Evolutionary conservation across 2,888 invertebrate species (phyloP), one percentile per base, ranked within the genome.

Genomic region (Eristalinus sepulchralis): DNA sequence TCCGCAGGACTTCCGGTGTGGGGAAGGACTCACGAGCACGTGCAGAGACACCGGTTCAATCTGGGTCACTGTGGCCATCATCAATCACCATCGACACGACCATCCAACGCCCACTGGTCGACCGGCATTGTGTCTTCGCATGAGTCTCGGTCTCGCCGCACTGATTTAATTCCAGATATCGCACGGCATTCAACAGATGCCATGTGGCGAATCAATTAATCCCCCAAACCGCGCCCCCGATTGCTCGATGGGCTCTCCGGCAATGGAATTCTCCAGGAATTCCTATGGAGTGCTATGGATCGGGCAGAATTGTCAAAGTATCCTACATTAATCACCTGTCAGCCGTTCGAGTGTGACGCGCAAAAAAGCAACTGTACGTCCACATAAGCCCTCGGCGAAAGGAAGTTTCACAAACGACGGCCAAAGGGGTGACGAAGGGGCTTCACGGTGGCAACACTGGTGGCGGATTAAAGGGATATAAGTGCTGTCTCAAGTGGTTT

Each of bases 401-500:
- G n/a, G n/a, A 13, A 39, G 13, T 39, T 39, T 13, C 39, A 3
- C 39, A 39, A n/a, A 39, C 13, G n/a, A 39, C 60, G 27, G 2
- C 27, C 27, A 5, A 27, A 3, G 27, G 27, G 2, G 27, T 3
- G 27, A 3, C 27, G 27, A 2, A 27, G 27, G 2, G 5, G 27
- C 27, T 27, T 27, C 27, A 27, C 62, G 64, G 13, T 22, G 10
- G 22, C 31, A 59, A 6, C 47, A 0, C 47, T 47, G 17, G 47
- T 47, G 17, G 17, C 6, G 17, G 8, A n/a, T 68, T 67, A 47
- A 47, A 68, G 73, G 70, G 64, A 75, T 70, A 57, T 75, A 80
- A 83, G 75, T 80, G 70, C 60, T 71, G 83, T 84, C 83, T 84
- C 83, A 71, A 80, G 83, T 62, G 83, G 55, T 71, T 71, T 80